Base-by-base conservation (phyloP, 2,888 invertebrate genomes). In the Brachypalpus laphriformis region DNA sequence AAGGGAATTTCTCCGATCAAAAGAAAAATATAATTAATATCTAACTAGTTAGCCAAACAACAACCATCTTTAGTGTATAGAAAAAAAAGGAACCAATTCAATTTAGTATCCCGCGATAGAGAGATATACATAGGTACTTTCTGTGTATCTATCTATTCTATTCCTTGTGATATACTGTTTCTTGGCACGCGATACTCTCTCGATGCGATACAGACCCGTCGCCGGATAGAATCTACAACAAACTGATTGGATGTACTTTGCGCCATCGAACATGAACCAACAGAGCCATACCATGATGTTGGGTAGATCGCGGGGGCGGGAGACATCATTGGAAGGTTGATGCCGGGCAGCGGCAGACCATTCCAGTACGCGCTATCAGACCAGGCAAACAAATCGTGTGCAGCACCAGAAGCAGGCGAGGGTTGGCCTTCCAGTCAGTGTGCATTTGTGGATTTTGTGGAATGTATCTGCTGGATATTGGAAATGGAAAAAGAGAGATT, bases 261-360 rank as follows among this genome's bases (percentile, higher is more conserved):
- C 85, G 75, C 81, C 85, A 85, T 85, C 81, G 71, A 85, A 81
- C 85, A 59, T 22, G 9, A 85, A 75, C 85, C 71, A 80, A 75
- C 63, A 68, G 74, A 72, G 57, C 45, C 18, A 16, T 2, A 47
- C 16, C 37, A 22, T 3, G 18, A 3, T 31, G 14, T 14, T 25
- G 16, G n/a, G 20, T 9, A 7, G 22, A n/a, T 9, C 34, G 59
- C 28, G 47, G 37, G 59, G 71, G 71, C 71, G 57, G 20, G 47
- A 9, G 71, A n/a, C 16, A 28, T 9, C 47, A 45, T 16, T 75
- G 65, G 65, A 65, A 78, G 37, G 37, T 42, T 34, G 42, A 63
- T 78, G 34, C 78, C 83, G 77, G 72, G 65, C 66, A 16, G 31
- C n/a, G 31, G 14, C 11, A 34, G 14, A 34, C 47, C 75, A 45